These are phyloP conservation scores for Peromyscus aztecus DNA, from an alignment of 2,797 vertebrate genomes.

Conservation along the genomic window DNA sequence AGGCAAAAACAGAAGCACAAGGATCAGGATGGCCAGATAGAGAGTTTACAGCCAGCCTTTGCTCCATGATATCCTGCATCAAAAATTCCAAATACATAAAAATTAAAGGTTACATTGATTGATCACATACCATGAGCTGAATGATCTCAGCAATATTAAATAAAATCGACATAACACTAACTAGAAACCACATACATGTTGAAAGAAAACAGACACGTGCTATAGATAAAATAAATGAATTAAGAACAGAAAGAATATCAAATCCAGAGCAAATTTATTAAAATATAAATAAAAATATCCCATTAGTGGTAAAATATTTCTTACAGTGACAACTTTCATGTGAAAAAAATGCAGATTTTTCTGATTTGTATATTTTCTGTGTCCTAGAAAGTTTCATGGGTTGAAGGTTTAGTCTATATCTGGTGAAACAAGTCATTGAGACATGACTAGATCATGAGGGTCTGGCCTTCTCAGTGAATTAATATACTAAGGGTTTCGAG, in stretches of 20 bases:
- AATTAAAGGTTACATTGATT: neutral
- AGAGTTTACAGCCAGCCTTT: neutral
- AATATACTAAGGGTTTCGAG: neutral
- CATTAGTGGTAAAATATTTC: neutral
- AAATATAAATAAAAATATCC: neutral
- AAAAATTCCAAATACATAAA: neutral
- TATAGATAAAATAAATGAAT: neutral
- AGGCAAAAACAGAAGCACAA: neutral
- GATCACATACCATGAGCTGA: neutral
- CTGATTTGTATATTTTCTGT: neutral
- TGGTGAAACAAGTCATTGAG: neutral
- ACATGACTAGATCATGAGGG: neutral
- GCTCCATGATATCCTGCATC: neutral
- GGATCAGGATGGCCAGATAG: too few species aligned
- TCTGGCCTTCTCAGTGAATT: neutral
- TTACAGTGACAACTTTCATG: neutral
- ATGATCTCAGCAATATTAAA: neutral
- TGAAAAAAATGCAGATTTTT: neutral
- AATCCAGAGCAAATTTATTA: neutral
- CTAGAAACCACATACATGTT: neutral
- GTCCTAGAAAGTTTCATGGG: too few species aligned
- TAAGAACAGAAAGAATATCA: neutral
- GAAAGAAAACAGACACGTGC: neutral
- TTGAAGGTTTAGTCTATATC: neutral
- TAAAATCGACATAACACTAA: neutral